Conservation (phyloP, 2,888 invertebrate species). For the Ethmia dodecea region DNA sequence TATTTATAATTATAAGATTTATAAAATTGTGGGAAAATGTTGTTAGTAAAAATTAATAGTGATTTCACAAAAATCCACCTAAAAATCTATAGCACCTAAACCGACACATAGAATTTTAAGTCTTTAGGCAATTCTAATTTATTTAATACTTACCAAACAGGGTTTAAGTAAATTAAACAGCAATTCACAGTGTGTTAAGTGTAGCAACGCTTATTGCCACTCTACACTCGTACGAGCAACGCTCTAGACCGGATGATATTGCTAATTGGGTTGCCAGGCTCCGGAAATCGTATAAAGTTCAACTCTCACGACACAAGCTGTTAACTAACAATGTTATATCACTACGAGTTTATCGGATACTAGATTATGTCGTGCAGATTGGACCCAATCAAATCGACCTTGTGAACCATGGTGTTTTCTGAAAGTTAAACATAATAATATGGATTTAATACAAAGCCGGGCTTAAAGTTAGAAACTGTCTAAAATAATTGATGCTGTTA, state of each 20-base stretch:
- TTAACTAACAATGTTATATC: conserved; percentile 16
- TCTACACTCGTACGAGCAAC: conserved; percentile 42
- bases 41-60: too few relatives aligned
- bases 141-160: neutral
- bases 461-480: too few relatives aligned
- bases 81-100: too few relatives aligned
- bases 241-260: conserved; percentile 62
- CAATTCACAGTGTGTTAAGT: conserved; percentile 66
- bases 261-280: conserved; percentile 69
- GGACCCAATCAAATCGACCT: too few relatives aligned
- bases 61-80: too few relatives aligned
- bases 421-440: too few relatives aligned
- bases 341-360: neutral
- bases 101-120: too few relatives aligned
- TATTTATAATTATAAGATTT: too few relatives aligned
- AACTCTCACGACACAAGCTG: conserved; percentile 45
- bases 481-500: too few relatives aligned
- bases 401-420: too few relatives aligned
- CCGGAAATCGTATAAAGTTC: conserved; percentile 67
- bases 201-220: conserved; percentile 52
- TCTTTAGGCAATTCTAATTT: neutral
- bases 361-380: neutral
- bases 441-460: too few relatives aligned
- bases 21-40: too few relatives aligned
- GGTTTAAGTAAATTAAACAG: conserved; percentile 58